Base-by-base conservation (phyloP, 2,888 invertebrate species). In the Drosophila seclusa region DNA sequence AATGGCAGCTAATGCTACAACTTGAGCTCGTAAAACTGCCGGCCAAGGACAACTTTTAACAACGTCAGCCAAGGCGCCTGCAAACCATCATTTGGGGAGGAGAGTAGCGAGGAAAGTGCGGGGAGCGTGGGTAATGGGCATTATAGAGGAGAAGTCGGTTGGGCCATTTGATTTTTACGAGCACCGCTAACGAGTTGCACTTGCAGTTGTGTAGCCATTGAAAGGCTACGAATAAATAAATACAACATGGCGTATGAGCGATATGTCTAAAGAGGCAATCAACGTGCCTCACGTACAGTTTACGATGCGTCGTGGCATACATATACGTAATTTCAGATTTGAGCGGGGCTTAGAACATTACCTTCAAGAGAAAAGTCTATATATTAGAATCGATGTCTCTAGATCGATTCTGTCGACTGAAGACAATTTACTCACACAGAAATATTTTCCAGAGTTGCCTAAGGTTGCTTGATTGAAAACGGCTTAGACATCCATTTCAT, bases 131-230 rank as follows among this genome's bases (percentile, higher is more conserved):
- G 52, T n/a, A 31, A 13, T 5, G 31, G 31, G 24, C 21, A 21
- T 29, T 27, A 27, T 57, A 36, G 13, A 49, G 63, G 42, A 11
- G 54, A 29, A 36, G 53, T 42, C 59, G 62, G 50, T 63, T 42
- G 66, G 72, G 75, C 78, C 69, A 83, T 85, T 86, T 88, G 85
- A 85, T 83, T 88, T 85, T 86, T 83, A 86, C 78, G 84, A 86
- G 75, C 73, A 62, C 59, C 58, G 59, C 78, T 86, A 85, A 88
- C 87, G 85, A 85, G 85, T 78, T 88, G 75, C 84, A 78, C 68
- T 75, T 83, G 80, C 87, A 88, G 72, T 65, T 79, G 67, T n/a
- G 55, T 27, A 66, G 68, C 71, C 57, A 70, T 63, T 52, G 48
- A 54, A 49, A 31, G 40, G 48, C 52, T 24, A 32, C 52, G 34